Conservation (phyloP, 2,888 invertebrate species). For the Stomorhina lunata region DNA sequence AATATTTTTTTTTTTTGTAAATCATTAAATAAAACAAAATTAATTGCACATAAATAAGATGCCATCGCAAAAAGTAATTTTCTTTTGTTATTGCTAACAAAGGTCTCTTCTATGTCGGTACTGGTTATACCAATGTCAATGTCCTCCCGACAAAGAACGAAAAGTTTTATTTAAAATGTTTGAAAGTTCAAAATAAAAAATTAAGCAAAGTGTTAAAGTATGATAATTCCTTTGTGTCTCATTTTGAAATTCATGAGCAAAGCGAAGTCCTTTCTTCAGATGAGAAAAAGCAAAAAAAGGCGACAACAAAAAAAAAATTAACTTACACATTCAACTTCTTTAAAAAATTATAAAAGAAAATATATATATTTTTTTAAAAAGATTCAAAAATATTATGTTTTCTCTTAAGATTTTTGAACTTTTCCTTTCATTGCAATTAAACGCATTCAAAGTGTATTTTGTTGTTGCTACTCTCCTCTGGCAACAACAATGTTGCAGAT, state of each 20-base stretch:
- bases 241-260: background rate
- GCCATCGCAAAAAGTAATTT: no score
- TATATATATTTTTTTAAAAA: background rate
- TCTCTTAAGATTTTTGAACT: constrained; percentile 31
- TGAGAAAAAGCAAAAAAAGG: background rate
- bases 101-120: no score
- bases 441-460: constrained; percentile 2
- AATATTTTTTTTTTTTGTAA: no score
- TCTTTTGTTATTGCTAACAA: no score
- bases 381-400: no score
- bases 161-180: background rate
- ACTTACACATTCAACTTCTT: background rate
- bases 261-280: background rate
- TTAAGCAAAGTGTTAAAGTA: constrained; percentile 6
- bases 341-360: background rate
- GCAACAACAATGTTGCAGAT: constrained; percentile 13
- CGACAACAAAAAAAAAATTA: constrained; percentile 23
- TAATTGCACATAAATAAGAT: no score
- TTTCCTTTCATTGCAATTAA: constrained; percentile 47
- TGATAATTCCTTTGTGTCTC: constrained; percentile 35
- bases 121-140: no score
- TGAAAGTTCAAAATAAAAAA: constrained; percentile 5
- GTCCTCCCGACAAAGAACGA: no score
- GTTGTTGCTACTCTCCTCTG: background rate
- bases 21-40: no score